phyloP scores from a whole-genome alignment of 2,797 vertebrate species.

The Pseudomugil tenellus region DNA sequence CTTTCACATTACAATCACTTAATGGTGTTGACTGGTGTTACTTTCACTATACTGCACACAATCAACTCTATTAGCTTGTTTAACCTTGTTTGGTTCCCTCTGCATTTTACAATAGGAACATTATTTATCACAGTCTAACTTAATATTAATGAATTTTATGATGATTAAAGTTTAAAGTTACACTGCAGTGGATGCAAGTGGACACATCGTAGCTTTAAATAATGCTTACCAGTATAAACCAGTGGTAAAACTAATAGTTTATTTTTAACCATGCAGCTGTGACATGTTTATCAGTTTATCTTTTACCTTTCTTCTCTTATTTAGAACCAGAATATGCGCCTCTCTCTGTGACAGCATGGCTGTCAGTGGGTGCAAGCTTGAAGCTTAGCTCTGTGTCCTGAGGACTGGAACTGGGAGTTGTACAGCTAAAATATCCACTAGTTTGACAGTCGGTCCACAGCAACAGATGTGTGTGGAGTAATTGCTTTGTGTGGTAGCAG shows the following conservation, averaged over 20 bases:
- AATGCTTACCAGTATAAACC: background rate
- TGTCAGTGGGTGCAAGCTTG: conserved; percentile 3
- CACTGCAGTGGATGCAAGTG: background rate
- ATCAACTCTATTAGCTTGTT: conserved; percentile 5
- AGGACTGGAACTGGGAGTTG: conserved; percentile 19
- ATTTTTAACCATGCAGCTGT: too few relatives aligned
- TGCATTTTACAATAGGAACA: background rate
- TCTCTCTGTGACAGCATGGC: background rate
- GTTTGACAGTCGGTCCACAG: conserved; percentile 52
- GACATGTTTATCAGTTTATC: too few relatives aligned
- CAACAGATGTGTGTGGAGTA: conserved; percentile 61
- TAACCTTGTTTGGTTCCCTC: background rate
- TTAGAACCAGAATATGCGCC: background rate
- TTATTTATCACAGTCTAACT: background rate
- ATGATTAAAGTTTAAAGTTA: background rate
- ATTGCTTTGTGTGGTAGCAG: conserved; percentile 51
- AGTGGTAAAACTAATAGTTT: too few relatives aligned
- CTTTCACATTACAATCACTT: conserved; percentile 29
- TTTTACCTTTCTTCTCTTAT: background rate
- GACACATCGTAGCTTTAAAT: background rate
- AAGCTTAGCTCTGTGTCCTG: background rate
- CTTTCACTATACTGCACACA: conserved; percentile 20
- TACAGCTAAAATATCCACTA: conserved; percentile 23
- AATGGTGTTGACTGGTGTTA: conserved; percentile 38
- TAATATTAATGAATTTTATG: background rate